Evolutionary conservation across 2,888 invertebrate genomes (phyloP), one percentile per base, ranked within the genome.

Genomic region (Physocephala rufipes): DNA sequence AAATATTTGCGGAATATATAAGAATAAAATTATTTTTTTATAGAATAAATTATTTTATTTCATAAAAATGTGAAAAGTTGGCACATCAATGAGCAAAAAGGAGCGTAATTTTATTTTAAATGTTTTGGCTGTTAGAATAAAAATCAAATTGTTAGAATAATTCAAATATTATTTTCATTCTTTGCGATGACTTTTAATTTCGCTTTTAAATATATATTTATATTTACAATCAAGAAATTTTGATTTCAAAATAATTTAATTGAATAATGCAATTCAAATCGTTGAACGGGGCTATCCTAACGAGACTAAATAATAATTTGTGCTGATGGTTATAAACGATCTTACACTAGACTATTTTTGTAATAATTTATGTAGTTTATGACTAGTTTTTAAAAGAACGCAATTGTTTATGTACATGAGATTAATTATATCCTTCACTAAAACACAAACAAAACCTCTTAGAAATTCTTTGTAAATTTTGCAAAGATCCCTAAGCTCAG

Each of bases 391-490:
- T 36, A 36, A 36, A 36, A 36, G 9, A 36, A 36, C 9, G 36
- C 36, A 49, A 49, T 49, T 49, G 49, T 49, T 49, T 49, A 49
- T 49, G 5, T 49, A 49, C 49, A 49, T 49, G 49, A 49, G 15
- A 59, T 28, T 28, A 59, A 4, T 28, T 15, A 59, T 16, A 49
- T 49, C 9, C n/a, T 36, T 36, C 9, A 36, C 9, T 62, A 43
- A 62, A 30, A 30, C 28, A 30, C 2, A 62, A 19, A 62, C 28
- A n/a, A 62, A 21, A 55, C 24, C 19, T 21, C 13, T 55, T 21
- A 55, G 24, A n/a, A 61, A 28, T 7, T 28, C 16, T 62, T 36
- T 24, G 24, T 62, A n/a, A 62, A 7, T 30, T 30, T 16, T 30
- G 43, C 16, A 47, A 45, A 63, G 47, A 45, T 45, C 21, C 16